Evolutionary conservation across 1,140 invertebrate species (phyloP).

Genomic region (Rhagoletis pomonella): DNA sequence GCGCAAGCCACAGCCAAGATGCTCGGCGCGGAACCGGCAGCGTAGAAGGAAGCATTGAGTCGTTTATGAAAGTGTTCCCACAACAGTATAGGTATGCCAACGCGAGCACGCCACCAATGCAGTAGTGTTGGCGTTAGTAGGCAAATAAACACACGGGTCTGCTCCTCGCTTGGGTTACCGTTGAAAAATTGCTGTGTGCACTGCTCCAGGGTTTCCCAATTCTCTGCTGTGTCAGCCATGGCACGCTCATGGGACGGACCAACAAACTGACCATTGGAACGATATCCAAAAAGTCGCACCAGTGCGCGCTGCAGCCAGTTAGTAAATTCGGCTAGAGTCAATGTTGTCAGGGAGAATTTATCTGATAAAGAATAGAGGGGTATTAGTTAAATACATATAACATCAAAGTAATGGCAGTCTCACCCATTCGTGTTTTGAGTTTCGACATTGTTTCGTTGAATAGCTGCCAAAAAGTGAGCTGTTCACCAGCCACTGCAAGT

Average conservation of each 20-base stretch:
- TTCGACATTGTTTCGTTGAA: slow-evolving; percentile 66
- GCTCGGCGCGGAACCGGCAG: slow-evolving; percentile 58
- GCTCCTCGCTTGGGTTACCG: slow-evolving; percentile 67
- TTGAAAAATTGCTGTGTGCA: slow-evolving; percentile 64
- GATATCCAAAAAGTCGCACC: slow-evolving; percentile 56
- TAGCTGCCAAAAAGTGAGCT: slow-evolving; percentile 62
- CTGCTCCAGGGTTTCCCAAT: slow-evolving; percentile 57
- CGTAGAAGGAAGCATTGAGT: slow-evolving; percentile 65
- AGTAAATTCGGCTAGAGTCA: slow-evolving; percentile 56
- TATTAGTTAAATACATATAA: neutral
- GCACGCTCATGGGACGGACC: slow-evolving; percentile 52
- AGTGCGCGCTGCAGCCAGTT: slow-evolving; percentile 59
- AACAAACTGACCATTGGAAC: slow-evolving; percentile 56
- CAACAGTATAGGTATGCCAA: slow-evolving; percentile 65
- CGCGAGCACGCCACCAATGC: slow-evolving; percentile 62
- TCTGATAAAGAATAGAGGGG: slow-evolving; percentile 35
- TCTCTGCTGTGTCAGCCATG: slow-evolving; percentile 48
- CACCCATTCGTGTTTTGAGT: slow-evolving; percentile 58
- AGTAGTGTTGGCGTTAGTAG: slow-evolving; percentile 65
- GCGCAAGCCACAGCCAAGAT: slow-evolving; percentile 64
- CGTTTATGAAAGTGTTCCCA: slow-evolving; percentile 72
- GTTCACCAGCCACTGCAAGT: neutral
- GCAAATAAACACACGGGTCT: slow-evolving; percentile 65
- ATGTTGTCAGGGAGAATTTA: slow-evolving; percentile 30
- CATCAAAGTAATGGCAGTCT: neutral